phyloP scores from a whole-genome alignment of 2,888 invertebrate species.

The Sicus ferrugineus region DNA sequence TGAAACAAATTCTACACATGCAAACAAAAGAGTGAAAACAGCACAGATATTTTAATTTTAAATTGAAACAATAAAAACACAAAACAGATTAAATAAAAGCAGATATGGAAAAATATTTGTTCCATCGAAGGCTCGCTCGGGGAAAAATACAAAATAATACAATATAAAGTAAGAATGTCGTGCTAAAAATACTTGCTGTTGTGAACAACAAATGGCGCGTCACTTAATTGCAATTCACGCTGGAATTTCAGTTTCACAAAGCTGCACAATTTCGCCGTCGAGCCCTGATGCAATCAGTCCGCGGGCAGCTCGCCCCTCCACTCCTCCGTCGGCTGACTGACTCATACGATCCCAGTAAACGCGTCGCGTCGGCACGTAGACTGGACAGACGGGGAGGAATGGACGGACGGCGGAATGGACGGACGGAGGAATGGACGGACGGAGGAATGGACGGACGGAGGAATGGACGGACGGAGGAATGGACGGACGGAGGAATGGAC shows the following conservation, averaged over 20 bases:
- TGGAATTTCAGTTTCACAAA: not conserved
- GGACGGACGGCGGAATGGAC: not conserved
- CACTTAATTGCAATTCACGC: not conserved
- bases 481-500: too few species aligned
- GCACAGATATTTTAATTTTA: not conserved
- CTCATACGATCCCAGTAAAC: too few species aligned
- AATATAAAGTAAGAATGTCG: not conserved
- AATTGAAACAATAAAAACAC: not conserved
- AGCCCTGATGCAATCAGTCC: not conserved
- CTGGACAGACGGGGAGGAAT: too few species aligned
- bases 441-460: too few species aligned
- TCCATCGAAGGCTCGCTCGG: not conserved
- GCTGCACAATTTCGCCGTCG: not conserved
- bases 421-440: too few species aligned
- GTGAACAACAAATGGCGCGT: not conserved
- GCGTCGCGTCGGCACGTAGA: too few species aligned
- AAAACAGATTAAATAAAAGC: not conserved
- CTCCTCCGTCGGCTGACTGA: too few species aligned
- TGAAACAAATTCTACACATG: not conserved
- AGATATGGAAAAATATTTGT: not conserved
- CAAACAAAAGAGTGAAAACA: not conserved
- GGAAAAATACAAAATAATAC: not conserved
- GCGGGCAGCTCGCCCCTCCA: not conserved
- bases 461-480: not conserved
- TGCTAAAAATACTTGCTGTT: not conserved